Evolutionary conservation across 2,888 invertebrate species (phyloP), one percentile per base, ranked within the genome.

Genomic region (Mythimna loreyi): DNA sequence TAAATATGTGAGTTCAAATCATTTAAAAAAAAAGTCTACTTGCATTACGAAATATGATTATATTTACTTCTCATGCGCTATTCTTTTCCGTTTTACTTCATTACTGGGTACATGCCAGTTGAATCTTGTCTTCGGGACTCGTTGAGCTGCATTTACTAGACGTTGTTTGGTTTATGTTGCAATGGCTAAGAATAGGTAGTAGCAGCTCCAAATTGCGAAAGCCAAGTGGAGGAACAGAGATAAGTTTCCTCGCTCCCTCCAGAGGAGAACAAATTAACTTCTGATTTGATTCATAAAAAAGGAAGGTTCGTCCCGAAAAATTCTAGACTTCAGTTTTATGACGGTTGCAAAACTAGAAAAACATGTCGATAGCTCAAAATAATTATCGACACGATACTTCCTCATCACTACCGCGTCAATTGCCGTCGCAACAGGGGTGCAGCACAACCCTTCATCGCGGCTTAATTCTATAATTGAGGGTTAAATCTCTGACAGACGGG

Each of bases 401-500:
- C 53, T 11, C 87, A 79, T 65, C 88, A 74, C 86, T 89, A 84
- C 65, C 62, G 68, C 79, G 80, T 88, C 87, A 89, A 90, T 91
- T 86, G 87, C 81, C 88, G 82, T 87, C 90, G 81, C 89, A 81
- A 83, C 89, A 87, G 91, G 92, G 92, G 88, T 81, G 80, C 86
- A 28, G n/a, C n/a, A 79, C 88, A 94, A 94, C 95, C 95, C 94
- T 95, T 94, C 93, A 92, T 78, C 90, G 86, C 87, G 85, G 91
- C 92, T 93, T 95, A 95, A 95, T 95, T 93, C 92, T 90, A 95
- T 95, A 95, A 95, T 95, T 95, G 95, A 95, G 94, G 94, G 94
- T 93, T 94, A 94, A 95, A 93, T 93, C 94, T 90, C 85, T 86
- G 89, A 89, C 93, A 92, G 92, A 90, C 93, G 90, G 92, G 87